A percentile compares a stretch with the other conserved stretches of the same genome.
Conservation (phyloP, 2,797 vertebrate genomes). For the Spea hammondii region DNA sequence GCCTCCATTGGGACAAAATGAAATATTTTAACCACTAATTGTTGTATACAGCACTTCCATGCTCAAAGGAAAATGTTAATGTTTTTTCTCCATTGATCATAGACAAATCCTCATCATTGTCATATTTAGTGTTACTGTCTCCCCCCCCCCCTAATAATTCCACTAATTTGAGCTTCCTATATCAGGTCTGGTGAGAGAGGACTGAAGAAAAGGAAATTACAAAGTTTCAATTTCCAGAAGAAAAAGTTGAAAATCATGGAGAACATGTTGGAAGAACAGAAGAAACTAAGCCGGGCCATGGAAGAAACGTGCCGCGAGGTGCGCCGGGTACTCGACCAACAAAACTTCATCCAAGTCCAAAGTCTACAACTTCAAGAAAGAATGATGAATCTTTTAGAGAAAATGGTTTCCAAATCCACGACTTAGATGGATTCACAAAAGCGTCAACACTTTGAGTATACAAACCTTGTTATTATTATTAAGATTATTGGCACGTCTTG, state of each 20-base stretch:
- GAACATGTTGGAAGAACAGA: slow-evolving; percentile 90
- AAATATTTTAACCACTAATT: too few species aligned
- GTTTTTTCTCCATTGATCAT: too few species aligned
- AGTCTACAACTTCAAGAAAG: slow-evolving; percentile 94
- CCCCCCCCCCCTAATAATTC: too few species aligned
- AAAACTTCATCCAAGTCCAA: slow-evolving; percentile 94
- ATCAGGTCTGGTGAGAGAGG: slow-evolving; percentile 72
- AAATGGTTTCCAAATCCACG: slow-evolving; percentile 80
- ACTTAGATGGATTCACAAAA: neutral
- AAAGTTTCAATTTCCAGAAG: slow-evolving; percentile 73
- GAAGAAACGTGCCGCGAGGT: slow-evolving; percentile 94
- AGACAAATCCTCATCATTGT: too few species aligned
- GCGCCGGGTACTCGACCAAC: slow-evolving; percentile 89
- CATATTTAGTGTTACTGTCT: too few species aligned
- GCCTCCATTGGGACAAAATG: too few species aligned
- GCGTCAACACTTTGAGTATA: too few species aligned
- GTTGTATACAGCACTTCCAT: too few species aligned
- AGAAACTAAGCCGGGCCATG: slow-evolving; percentile 81
- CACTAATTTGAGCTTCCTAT: neutral
- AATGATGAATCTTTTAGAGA: slow-evolving; percentile 97
- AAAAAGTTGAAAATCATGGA: slow-evolving; percentile 90
- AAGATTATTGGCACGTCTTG: too few species aligned
- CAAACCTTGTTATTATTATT: too few species aligned
- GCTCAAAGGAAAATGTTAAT: too few species aligned
- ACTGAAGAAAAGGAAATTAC: slow-evolving; percentile 75